Percentiles rank a stretch among this genome's conserved stretches.
Conservation (phyloP, 2,888 invertebrate genomes). For the Quadriops clusia region DNA sequence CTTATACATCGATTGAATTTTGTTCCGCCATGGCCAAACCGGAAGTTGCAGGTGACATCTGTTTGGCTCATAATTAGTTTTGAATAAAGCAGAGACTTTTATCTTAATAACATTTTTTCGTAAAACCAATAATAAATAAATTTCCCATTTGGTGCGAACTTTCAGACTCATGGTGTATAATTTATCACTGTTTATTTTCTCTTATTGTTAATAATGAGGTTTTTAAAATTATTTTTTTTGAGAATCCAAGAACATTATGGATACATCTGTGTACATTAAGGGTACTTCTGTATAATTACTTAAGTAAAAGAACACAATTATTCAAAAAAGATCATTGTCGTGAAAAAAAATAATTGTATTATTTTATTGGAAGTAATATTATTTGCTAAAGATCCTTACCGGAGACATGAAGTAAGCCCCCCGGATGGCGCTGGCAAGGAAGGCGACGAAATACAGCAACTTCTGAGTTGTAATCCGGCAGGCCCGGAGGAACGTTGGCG, state of each 20-base stretch:
- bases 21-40: too few relatives aligned
- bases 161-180: too few relatives aligned
- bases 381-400: constrained; percentile 49
- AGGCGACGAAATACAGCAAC: constrained; percentile 75
- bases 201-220: too few relatives aligned
- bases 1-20: too few relatives aligned
- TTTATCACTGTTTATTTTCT: too few relatives aligned
- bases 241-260: background rate
- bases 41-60: too few relatives aligned
- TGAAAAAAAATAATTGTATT: constrained; percentile 3
- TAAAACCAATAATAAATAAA: too few relatives aligned
- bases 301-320: constrained; percentile 6
- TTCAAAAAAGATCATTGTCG: constrained; percentile 4
- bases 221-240: constrained; percentile 1
- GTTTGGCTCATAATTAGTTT: too few relatives aligned
- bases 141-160: too few relatives aligned
- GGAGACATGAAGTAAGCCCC: constrained; percentile 86
- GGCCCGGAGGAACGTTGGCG: constrained; percentile 67
- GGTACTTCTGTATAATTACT: background rate
- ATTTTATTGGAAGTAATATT: background rate
- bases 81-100: too few relatives aligned
- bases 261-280: background rate
- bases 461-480: constrained; percentile 85
- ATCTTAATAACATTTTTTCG: too few relatives aligned
- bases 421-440: constrained; percentile 70